Evolutionary conservation across 2,113 vertebrate genomes (phyloP).

Genomic region (Orientallactaga bullata): DNA sequence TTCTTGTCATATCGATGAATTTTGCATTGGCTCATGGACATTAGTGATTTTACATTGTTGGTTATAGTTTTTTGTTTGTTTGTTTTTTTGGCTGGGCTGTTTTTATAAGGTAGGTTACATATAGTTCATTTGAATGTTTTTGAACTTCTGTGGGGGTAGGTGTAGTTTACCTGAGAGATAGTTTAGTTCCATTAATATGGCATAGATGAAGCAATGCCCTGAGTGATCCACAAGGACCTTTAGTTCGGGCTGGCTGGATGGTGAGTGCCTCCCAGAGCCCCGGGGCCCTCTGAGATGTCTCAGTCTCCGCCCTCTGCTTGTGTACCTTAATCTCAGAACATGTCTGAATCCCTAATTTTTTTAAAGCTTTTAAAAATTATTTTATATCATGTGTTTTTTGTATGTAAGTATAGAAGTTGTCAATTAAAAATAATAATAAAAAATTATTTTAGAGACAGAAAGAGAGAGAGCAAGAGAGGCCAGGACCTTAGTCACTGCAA

Average conservation of each 20-base stretch:
- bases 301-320: background rate
- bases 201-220: background rate
- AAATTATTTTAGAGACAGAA: too few relatives aligned
- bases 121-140: background rate
- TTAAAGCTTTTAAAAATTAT: too few relatives aligned
- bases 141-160: background rate
- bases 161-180: background rate
- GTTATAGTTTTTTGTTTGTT: constrained; percentile 9
- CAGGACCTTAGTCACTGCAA: too few relatives aligned
- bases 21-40: background rate
- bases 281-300: background rate
- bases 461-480: too few relatives aligned
- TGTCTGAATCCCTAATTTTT: too few relatives aligned
- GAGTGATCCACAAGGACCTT: background rate
- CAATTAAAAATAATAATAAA: too few relatives aligned
- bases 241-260: background rate
- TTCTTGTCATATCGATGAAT: background rate
- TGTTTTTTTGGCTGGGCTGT: background rate
- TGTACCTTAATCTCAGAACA: background rate
- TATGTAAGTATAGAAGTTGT: too few relatives aligned
- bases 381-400: too few relatives aligned
- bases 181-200: background rate
- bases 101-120: background rate
- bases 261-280: background rate
- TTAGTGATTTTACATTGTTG: background rate